These are phyloP conservation scores for Scrobipalpa costella DNA, from an alignment of 2,888 invertebrate species.

Conservation along the genomic window DNA sequence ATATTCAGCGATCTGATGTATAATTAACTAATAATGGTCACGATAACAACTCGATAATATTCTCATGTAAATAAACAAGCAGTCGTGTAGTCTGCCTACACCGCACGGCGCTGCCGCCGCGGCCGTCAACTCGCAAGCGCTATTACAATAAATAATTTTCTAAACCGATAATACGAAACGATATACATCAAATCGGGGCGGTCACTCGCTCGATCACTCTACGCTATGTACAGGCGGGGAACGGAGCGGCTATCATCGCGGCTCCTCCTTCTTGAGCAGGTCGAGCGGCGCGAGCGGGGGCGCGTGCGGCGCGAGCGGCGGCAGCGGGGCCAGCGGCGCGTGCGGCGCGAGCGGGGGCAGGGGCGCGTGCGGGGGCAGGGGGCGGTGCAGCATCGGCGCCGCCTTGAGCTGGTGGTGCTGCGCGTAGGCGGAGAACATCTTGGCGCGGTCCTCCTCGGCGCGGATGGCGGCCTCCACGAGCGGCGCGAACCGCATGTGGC, in stretches of 20 bases:
- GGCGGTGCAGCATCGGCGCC: conserved; percentile 65
- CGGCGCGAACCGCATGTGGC: conserved; percentile 87
- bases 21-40: conserved; percentile 81
- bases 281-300: conserved; percentile 75
- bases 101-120: conserved; percentile 54
- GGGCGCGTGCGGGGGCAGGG: conserved; percentile 74
- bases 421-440: conserved; percentile 87
- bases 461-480: conserved; percentile 89
- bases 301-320: conserved; percentile 47
- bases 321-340: conserved; percentile 71
- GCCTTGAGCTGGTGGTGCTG: conserved; percentile 79
- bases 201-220: conserved; percentile 58
- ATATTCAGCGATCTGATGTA: conserved; percentile 75
- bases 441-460: conserved; percentile 89
- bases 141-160: conserved; percentile 76
- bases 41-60: conserved; percentile 80
- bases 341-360: conserved; percentile 66
- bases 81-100: conserved; percentile 68
- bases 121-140: conserved; percentile 66
- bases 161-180: conserved; percentile 72
- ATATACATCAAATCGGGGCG: conserved; percentile 59
- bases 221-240: conserved; percentile 54
- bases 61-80: conserved; percentile 80
- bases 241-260: conserved; percentile 75
- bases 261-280: conserved; percentile 82